Evolutionary conservation across 2,797 vertebrate species (phyloP).

Genomic region (Crocodylus rhombifer): DNA sequence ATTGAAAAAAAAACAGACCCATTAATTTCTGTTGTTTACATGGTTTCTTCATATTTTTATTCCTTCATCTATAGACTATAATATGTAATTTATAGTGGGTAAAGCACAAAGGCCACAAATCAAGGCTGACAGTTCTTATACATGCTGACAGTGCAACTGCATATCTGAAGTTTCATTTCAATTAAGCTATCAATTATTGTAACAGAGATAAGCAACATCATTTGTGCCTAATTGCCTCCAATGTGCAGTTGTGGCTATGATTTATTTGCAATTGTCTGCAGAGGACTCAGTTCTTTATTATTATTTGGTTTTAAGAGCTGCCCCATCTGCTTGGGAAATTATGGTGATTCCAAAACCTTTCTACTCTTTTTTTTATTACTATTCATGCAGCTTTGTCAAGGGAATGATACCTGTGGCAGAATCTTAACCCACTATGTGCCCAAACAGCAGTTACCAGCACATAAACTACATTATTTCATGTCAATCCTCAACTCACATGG

Average conservation of each 20-base stretch:
- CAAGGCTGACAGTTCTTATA: not conserved
- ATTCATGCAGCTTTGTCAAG: too few species aligned
- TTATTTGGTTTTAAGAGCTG: not conserved
- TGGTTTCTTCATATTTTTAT: not conserved
- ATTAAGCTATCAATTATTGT: not conserved
- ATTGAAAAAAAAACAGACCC: not conserved
- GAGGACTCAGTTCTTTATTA: not conserved
- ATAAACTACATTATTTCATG: not conserved
- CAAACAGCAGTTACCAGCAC: too few species aligned
- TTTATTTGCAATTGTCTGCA: not conserved
- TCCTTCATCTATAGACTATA: not conserved
- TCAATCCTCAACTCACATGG: not conserved
- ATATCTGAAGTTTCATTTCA: constrained; percentile 7
- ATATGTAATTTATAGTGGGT: not conserved
- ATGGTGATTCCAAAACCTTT: not conserved
- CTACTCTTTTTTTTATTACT: not conserved
- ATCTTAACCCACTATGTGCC: too few species aligned
- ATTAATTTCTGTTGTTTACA: not conserved
- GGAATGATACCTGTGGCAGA: too few species aligned
- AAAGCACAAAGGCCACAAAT: not conserved
- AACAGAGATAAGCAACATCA: not conserved
- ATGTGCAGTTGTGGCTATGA: not conserved
- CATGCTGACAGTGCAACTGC: not conserved
- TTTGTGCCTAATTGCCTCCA: not conserved
- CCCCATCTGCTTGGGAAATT: not conserved